phyloP scores from a whole-genome alignment of 2,888 invertebrate genomes.

The Lasioglossum zephyrum region DNA sequence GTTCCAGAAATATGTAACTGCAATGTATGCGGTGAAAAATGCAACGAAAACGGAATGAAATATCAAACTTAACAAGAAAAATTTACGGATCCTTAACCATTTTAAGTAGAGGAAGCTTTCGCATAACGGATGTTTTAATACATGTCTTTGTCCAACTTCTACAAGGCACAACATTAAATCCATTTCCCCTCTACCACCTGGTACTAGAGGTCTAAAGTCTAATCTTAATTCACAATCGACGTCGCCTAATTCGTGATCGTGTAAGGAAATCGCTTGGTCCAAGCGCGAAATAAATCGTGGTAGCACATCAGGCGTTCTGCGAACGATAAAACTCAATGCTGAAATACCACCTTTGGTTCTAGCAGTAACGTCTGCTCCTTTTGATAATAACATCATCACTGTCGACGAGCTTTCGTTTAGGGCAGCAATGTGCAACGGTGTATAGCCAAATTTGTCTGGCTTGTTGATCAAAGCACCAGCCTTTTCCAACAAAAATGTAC shows the following conservation, averaged over 20 bases:
- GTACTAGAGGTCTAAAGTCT: slow-evolving; percentile 86
- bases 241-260: slow-evolving; percentile 94
- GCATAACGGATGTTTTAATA: slow-evolving; percentile 93
- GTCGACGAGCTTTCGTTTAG: slow-evolving; percentile 92
- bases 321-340: slow-evolving; percentile 92
- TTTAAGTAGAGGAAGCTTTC: slow-evolving; percentile 94
- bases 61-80: slow-evolving; percentile 91
- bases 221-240: slow-evolving; percentile 93
- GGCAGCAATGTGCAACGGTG: slow-evolving; percentile 93
- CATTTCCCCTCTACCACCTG: slow-evolving; percentile 83
- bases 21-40: slow-evolving; percentile 90
- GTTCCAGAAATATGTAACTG: slow-evolving; percentile 86
- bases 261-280: slow-evolving; percentile 91
- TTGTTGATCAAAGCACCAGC: slow-evolving; percentile 91
- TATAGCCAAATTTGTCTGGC: slow-evolving; percentile 93
- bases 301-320: slow-evolving; percentile 93
- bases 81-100: slow-evolving; percentile 93
- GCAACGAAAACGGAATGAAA: slow-evolving; percentile 92
- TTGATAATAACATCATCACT: slow-evolving; percentile 89
- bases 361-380: slow-evolving; percentile 93
- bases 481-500: slow-evolving; percentile 75
- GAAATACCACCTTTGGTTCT: slow-evolving; percentile 93
- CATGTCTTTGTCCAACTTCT: slow-evolving; percentile 91
- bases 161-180: slow-evolving; percentile 87
- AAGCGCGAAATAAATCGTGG: slow-evolving; percentile 89